These are phyloP conservation scores for Prorops nasuta DNA, from an alignment of 1,140 invertebrate species.

Conservation along the genomic window DNA sequence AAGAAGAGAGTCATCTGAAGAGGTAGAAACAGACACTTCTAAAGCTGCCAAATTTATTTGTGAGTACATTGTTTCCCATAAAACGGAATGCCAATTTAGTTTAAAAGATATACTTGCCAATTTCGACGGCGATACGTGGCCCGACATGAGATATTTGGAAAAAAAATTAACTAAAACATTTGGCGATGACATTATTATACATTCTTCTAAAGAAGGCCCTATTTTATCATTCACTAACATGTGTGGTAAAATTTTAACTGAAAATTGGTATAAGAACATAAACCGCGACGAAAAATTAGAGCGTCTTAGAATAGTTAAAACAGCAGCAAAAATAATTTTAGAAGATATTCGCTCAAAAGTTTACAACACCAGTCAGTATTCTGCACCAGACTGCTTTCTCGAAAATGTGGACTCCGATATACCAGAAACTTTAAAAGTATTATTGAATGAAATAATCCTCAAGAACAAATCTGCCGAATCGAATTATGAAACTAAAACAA, in stretches of 20 bases:
- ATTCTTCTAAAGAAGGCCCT: conserved; percentile 1
- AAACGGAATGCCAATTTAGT: conserved; percentile 9
- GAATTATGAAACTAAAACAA: conserved; percentile 2
- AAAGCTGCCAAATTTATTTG: neutral
- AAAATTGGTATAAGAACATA: conserved; percentile 9
- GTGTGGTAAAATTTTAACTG: neutral
- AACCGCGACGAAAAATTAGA: conserved; percentile 12
- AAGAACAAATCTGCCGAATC: neutral
- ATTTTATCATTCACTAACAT: conserved; percentile 6
- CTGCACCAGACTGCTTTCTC: conserved; percentile 4
- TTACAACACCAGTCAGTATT: conserved; percentile 22
- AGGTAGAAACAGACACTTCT: neutral
- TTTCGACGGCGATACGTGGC: neutral
- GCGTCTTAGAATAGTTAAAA: conserved; percentile 19
- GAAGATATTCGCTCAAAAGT: conserved; percentile 25
- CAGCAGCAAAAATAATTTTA: conserved; percentile 26
- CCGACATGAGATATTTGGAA: neutral
- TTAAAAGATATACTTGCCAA: neutral
- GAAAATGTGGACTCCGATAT: conserved; percentile 2
- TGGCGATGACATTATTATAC: conserved; percentile 6
- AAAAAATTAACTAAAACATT: conserved; percentile 7
- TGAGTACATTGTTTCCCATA: conserved; percentile 2
- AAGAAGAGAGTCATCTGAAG: neutral
- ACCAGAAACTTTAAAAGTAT: conserved; percentile 9
- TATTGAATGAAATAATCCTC: conserved; percentile 3